Evolutionary conservation across 2,888 invertebrate genomes (phyloP).

Genomic region (Esperia sulphurella): DNA sequence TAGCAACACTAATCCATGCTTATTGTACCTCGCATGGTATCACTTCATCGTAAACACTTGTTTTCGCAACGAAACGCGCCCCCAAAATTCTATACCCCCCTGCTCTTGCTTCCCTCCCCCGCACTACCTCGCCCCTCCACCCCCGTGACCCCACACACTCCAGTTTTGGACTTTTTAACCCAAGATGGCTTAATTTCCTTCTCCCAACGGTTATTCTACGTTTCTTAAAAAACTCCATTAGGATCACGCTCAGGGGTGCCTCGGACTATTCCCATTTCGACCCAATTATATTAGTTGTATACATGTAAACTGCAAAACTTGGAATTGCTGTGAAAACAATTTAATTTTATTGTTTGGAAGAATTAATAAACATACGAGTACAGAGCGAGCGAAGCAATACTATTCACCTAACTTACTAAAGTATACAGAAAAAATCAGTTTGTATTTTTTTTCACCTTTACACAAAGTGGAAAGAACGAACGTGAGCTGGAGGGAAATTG

Average conservation of each 20-base stretch:
- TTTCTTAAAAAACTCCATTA: conserved; percentile 64
- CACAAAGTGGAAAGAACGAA: no score
- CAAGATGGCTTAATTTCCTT: conserved; percentile 74
- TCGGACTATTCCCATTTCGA: conserved; percentile 7
- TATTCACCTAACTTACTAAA: no score
- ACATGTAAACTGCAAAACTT: no score
- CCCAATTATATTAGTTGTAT: background rate
- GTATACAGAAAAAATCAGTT: no score
- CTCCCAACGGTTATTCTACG: conserved; percentile 50
- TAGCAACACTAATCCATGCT: background rate
- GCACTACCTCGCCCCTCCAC: conserved; percentile 11
- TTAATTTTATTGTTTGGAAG: no score
- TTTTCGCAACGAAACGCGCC: conserved; percentile 48
- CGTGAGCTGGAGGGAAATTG: no score
- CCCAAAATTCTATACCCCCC: conserved; percentile 58
- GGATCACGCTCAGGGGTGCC: conserved; percentile 37
- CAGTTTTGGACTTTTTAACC: conserved; percentile 65
- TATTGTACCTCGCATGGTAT: conserved; percentile 18
- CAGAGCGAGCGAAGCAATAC: no score
- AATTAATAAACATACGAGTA: no score
- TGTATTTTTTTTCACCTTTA: no score
- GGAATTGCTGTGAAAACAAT: no score
- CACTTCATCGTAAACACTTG: conserved; percentile 47
- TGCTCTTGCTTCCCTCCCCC: background rate
- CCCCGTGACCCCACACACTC: conserved; percentile 10